Percentiles rank a stretch among this genome's conserved stretches.
phyloP scores from a whole-genome alignment of 2,113 vertebrate species.

The Mugil cephalus region DNA sequence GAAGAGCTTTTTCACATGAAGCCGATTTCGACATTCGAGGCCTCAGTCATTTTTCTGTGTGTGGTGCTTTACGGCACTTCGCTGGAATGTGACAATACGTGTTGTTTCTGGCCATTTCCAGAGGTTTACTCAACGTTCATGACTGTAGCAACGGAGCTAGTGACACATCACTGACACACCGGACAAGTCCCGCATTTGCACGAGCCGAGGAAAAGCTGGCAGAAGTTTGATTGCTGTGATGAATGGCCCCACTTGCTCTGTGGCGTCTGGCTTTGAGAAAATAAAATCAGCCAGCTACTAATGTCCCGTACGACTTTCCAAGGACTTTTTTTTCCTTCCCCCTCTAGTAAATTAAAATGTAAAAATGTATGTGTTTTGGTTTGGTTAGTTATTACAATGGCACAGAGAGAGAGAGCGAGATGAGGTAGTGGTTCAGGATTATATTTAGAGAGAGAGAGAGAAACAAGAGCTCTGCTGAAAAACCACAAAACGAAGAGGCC shows the following conservation, averaged over 20 bases:
- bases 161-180: conserved; percentile 59
- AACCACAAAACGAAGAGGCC: conserved; percentile 81
- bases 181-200: conserved; percentile 45
- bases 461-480: conserved; percentile 67
- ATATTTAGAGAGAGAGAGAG: conserved; percentile 67
- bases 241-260: conserved; percentile 57
- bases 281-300: conserved; percentile 46
- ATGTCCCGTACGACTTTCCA: conserved; percentile 51
- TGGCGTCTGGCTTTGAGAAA: conserved; percentile 52
- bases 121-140: conserved; percentile 45
- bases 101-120: conserved; percentile 62
- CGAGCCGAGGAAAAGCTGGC: conserved; percentile 43
- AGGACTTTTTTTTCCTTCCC: conserved; percentile 8
- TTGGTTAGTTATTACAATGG: conserved; percentile 57
- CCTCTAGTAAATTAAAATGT: conserved; percentile 61
- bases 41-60: not conserved
- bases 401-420: conserved; percentile 46
- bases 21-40: conserved; percentile 29
- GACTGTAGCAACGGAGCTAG: conserved; percentile 43
- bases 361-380: conserved; percentile 58
- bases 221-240: conserved; percentile 42
- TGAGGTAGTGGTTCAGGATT: conserved; percentile 76
- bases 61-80: conserved; percentile 5
- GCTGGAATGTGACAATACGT: conserved; percentile 42
- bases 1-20: conserved; percentile 10